Conservation (phyloP, 2,888 invertebrate genomes). For the Onthophagus sagittarius region DNA sequence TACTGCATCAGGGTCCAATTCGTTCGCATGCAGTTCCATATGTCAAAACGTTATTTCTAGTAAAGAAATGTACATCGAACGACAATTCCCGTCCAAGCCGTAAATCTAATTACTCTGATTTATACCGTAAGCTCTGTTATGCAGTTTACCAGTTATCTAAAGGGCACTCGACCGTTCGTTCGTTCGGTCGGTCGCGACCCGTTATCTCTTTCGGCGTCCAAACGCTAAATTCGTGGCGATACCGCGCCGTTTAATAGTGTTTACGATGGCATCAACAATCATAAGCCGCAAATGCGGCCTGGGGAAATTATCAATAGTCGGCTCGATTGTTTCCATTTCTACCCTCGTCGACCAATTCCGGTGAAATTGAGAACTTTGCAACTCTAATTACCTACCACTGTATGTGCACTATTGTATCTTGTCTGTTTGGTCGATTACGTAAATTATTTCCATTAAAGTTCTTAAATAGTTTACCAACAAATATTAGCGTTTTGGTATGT, state of each 20-base stretch:
- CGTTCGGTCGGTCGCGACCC: constrained; percentile 3
- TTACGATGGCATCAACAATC: constrained; percentile 23
- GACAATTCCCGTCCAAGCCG: constrained; percentile 1
- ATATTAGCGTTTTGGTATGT: not conserved
- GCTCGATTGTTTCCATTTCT: constrained; percentile 12
- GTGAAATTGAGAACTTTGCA: not conserved
- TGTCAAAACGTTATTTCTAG: constrained; percentile 3
- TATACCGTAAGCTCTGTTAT: constrained; percentile 12
- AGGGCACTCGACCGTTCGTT: constrained; percentile 8
- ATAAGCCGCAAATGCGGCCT: constrained; percentile 19
- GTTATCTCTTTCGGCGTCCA: constrained; percentile 17
- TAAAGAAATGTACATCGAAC: constrained; percentile 10
- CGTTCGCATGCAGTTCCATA: not conserved
- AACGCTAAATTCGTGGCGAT: constrained; percentile 8
- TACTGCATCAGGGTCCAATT: not conserved
- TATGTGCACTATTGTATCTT: not conserved
- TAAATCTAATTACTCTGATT: constrained; percentile 22
- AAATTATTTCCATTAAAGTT: not conserved
- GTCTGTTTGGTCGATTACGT: not conserved
- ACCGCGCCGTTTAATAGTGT: constrained; percentile 19
- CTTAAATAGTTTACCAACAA: not conserved
- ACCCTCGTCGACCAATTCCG: not conserved
- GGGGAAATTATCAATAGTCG: constrained; percentile 20
- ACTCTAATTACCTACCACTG: not conserved
- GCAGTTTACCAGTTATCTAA: not conserved